Evolutionary conservation across 2,888 invertebrate species (phyloP).

Genomic region (Drosophila mulleri): DNA sequence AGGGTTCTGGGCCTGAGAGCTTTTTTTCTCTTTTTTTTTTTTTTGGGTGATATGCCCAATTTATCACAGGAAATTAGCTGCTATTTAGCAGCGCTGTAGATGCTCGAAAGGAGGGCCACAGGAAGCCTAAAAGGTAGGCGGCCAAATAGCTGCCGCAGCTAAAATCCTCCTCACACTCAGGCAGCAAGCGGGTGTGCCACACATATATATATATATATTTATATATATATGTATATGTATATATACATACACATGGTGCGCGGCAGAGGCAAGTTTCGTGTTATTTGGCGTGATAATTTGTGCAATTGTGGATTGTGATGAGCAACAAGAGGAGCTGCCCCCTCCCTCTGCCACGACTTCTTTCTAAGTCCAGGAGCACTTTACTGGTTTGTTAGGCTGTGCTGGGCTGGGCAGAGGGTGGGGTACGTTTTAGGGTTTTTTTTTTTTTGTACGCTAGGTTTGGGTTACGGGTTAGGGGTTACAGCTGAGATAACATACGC

Average conservation of each 20-base stretch:
- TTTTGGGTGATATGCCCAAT: slow-evolving; percentile 78
- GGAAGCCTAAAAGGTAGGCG: slow-evolving; percentile 22
- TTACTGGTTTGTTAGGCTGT: slow-evolving; percentile 17
- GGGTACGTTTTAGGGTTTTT: not conserved
- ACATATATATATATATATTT: not conserved
- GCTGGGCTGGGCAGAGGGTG: slow-evolving; percentile 1
- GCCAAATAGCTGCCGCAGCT: slow-evolving; percentile 12
- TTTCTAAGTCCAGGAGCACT: not conserved
- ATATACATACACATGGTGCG: slow-evolving; percentile 4
- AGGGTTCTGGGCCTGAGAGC: slow-evolving; percentile 45
- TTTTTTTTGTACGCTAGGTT: not conserved
- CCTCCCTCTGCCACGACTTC: not conserved
- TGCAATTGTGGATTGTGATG: slow-evolving; percentile 73
- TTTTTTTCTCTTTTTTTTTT: slow-evolving; percentile 11
- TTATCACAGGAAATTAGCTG: slow-evolving; percentile 83
- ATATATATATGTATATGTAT: not conserved
- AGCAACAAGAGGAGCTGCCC: slow-evolving; percentile 2
- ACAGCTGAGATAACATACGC: slow-evolving; percentile 15
- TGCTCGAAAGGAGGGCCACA: slow-evolving; percentile 30
- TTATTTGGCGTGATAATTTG: slow-evolving; percentile 81
- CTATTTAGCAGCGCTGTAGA: slow-evolving; percentile 78
- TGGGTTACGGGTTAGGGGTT: slow-evolving; percentile 33
- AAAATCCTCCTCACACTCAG: slow-evolving; percentile 11
- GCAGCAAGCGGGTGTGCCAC: slow-evolving; percentile 19
- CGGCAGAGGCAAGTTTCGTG: slow-evolving; percentile 60